Evolutionary conservation across 2,888 invertebrate species (phyloP), one percentile per base, ranked within the genome.

Genomic region (Emmelina monodactyla): DNA sequence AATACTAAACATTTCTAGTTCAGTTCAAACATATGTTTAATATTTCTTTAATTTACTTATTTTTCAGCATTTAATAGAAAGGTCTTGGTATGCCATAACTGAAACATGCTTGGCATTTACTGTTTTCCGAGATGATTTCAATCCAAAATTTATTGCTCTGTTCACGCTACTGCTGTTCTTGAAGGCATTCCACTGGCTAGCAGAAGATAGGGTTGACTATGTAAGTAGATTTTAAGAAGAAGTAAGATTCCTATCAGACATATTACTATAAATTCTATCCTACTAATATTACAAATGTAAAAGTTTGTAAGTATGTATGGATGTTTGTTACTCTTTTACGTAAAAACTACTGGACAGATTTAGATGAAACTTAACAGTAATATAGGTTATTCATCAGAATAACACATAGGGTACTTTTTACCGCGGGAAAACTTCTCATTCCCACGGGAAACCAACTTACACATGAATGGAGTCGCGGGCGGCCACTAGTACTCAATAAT

Each of bases 91-190:
- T 82, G 98, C 99, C 5, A 89, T 99, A 40, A 97, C 98, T n/a
- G 99, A 99, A 82, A 99, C 99, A 13, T 99, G 99, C 72, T 80
- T 99, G 54, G 99, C 99, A 7, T 99, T 99, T 67, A 99, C 98
- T 28, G 96, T 98, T 7, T 98, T 98, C 72, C 85, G 97, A 58
- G 99, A 99, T 82, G 99, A 99, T 62, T 97, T 99, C 66, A 97
- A 94, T 82, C 94, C 94, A 10, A 92, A 94, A 63, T 99, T 99
- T 82, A 95, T 99, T 51, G 97, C 97, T 16, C 82, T 98, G 37
- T 99, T 99, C 64, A 97, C 97, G 2, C 84, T 99, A 31, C 81
- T 99, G 36, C 83, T 99, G 40, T 98, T 99, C 67, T 80, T 99
- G 16, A 99, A 98, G 82, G 95, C 97, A 64, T 99, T 99, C 83